A percentile compares a stretch with the other conserved stretches of the same genome.
Evolutionary conservation across 2,113 vertebrate genomes (phyloP).

Genomic region (Amblyornis subalaris): DNA sequence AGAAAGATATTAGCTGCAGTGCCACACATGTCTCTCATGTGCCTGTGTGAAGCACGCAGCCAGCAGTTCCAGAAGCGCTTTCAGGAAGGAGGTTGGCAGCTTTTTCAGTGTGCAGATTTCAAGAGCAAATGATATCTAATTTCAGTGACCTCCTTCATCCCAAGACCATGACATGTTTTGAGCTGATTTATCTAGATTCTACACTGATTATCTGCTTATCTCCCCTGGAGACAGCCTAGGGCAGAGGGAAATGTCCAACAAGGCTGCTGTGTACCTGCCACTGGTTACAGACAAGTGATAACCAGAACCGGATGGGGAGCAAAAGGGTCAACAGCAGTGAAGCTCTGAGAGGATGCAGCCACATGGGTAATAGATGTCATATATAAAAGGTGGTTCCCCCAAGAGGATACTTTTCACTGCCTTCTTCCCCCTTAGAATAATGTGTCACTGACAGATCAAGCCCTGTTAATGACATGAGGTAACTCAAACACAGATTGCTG

Average conservation of each 20-base stretch:
- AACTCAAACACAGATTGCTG: neutral
- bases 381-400: neutral
- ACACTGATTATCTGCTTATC: neutral
- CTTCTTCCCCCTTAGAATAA: neutral
- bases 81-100: neutral
- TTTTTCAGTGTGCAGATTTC: neutral
- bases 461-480: neutral
- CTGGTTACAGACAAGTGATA: neutral
- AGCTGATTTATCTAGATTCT: neutral
- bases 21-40: neutral
- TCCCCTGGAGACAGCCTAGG: neutral
- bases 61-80: slow-evolving; percentile 8
- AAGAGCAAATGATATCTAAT: neutral
- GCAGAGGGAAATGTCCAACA: neutral
- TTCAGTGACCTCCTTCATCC: neutral
- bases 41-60: neutral
- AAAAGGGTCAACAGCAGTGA: neutral
- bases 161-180: neutral
- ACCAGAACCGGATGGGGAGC: neutral
- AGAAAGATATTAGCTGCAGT: neutral
- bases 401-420: neutral
- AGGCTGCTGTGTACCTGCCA: neutral
- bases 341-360: neutral
- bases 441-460: neutral
- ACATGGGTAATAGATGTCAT: neutral